Evolutionary conservation across 2,797 vertebrate species (phyloP).

Genomic region (Gambelia wislizenii): DNA sequence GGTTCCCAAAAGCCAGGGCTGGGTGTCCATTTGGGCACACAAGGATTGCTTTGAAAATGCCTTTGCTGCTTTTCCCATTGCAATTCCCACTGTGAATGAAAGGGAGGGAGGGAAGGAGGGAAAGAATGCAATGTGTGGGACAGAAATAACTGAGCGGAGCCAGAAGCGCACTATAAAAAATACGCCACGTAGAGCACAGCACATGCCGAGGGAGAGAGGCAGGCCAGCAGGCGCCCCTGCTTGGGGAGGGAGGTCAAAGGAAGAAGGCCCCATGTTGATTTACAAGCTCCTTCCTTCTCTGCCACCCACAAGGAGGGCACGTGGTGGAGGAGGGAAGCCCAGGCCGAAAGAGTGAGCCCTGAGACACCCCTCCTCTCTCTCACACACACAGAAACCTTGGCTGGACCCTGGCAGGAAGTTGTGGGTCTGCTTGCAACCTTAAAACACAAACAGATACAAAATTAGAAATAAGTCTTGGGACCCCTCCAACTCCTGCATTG

Average conservation of each 20-base stretch:
- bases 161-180: accelerated
- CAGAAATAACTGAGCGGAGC: neutral
- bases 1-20: too few species aligned
- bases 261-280: neutral
- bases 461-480: neutral
- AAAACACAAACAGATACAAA: neutral
- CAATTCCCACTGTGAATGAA: accelerated
- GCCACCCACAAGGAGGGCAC: neutral
- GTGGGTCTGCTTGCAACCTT: neutral
- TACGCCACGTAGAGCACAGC: neutral
- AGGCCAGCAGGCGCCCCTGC: neutral
- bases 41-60: too few species aligned
- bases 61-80: neutral
- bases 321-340: neutral
- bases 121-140: neutral
- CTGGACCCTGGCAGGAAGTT: neutral
- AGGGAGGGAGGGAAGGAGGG: neutral
- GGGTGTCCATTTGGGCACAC: too few species aligned
- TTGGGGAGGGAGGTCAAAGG: neutral
- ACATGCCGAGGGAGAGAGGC: neutral
- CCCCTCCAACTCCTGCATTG: neutral
- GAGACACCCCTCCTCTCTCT: neutral
- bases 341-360: too few species aligned
- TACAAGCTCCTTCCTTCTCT: neutral
- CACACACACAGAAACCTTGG: neutral